These are phyloP conservation scores for Phenganax subtilis DNA, from an alignment of 92 coral and sea anemone species.

Conservation along the genomic window DNA sequence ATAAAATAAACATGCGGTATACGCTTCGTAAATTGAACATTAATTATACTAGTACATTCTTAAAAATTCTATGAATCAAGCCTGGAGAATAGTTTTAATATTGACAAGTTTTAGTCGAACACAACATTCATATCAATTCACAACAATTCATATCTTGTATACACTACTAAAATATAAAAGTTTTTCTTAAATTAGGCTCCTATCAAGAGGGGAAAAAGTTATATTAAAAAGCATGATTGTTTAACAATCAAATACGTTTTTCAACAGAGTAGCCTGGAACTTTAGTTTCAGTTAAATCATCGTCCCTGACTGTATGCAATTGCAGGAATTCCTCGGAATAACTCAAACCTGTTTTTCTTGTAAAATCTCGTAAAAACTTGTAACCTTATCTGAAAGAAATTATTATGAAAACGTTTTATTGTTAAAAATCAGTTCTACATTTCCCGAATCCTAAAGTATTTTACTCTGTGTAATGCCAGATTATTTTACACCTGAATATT, in stretches of 20 bases:
- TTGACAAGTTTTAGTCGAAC: too few relatives aligned
- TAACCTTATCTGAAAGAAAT: conserved; percentile 6
- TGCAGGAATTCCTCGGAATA: too few relatives aligned
- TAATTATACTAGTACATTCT: too few relatives aligned
- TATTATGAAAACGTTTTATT: neutral
- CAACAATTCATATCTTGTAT: too few relatives aligned
- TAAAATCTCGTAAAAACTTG: conserved; percentile 23
- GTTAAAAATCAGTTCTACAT: neutral
- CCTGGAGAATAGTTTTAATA: too few relatives aligned
- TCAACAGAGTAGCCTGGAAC: neutral
- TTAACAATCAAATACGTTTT: conserved; percentile 4
- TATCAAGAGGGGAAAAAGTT: neutral
- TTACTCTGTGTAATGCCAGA: neutral
- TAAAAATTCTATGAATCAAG: too few relatives aligned
- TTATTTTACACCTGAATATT: neutral
- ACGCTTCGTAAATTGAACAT: too few relatives aligned
- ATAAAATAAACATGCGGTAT: too few relatives aligned
- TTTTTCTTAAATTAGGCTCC: too few relatives aligned
- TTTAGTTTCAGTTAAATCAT: too few relatives aligned
- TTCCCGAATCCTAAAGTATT: neutral
- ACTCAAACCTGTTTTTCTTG: conserved; percentile 31
- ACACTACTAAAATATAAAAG: too few relatives aligned
- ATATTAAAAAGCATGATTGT: neutral
- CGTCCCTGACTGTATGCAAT: neutral
- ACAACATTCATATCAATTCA: too few relatives aligned